Evolutionary conservation across 1,140 invertebrate genomes (phyloP), one percentile per base, ranked within the genome.

Genomic region (Dendrolimus punctatus): DNA sequence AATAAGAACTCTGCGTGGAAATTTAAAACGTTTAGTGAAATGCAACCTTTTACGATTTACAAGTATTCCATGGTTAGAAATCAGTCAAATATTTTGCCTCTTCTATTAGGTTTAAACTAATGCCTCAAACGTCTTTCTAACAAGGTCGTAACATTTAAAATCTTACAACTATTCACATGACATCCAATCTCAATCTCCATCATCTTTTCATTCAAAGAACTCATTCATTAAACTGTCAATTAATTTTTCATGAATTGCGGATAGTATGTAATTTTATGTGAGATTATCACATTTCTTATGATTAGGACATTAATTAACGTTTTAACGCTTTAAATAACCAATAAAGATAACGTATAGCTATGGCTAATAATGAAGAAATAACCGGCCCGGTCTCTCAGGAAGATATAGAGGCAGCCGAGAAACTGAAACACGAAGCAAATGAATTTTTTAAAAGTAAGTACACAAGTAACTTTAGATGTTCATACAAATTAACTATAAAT

Each of bases 371-470:
- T 55, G 77, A 74, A 57, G 78, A 81, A 64, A 62, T 75, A 57
- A 76, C 72, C 40, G 74, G 68, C 39, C 71, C 77, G 45, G 60
- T 80, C 41, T 72, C 80, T 39, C 73, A 80, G 42, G 74, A 83
- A 49, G 80, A 84, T 51, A 71, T 80, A 58, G 76, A 82, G 39
- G 78, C 73, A 52, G 75, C 83, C 44, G 80, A 84, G 49, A 79
- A 71, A 64, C 66, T 80, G 60, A 86, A 86, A 78, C 81, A 76
- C 57, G 76, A 84, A 79, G 80, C 83, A 39, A 86, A 86, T 75
- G 78, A 84, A 68, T 77, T 67, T 65, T 86, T 86, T 66, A 86
- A 86, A 78, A 84, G 83, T 86, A 60, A 83, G 80, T 51, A 23
- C 6, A n/a, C n/a, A 46, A 46, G 38, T 37, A 46, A 46, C 36